Evolutionary conservation across 1,140 invertebrate genomes (phyloP).

Genomic region (Magallana ariakensis): DNA sequence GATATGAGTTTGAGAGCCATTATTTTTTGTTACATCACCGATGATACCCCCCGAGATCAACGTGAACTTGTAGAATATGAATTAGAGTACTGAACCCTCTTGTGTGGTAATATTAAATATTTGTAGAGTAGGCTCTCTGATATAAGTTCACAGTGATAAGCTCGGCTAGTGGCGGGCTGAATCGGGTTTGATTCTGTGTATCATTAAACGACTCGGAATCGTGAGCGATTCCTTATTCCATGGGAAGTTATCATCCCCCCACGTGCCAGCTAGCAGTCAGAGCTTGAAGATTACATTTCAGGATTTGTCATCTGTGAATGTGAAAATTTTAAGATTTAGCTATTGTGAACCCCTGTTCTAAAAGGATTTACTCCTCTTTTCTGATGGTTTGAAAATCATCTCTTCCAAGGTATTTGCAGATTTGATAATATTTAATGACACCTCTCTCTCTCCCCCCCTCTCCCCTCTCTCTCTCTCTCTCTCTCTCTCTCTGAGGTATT

Average conservation of each 20-base stretch:
- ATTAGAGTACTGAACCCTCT: not conserved
- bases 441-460: too few species aligned
- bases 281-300: not conserved
- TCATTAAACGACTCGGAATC: not conserved
- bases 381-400: too few species aligned
- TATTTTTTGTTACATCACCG: constrained; percentile 1
- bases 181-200: not conserved
- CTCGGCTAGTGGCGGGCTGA: not conserved
- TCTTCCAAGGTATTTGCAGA: too few species aligned
- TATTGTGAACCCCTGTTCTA: too few species aligned
- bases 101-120: constrained; percentile 32
- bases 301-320: not conserved
- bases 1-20: not conserved
- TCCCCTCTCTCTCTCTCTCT: constrained; percentile 5
- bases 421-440: too few species aligned
- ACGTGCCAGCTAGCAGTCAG: not conserved
- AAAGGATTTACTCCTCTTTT: too few species aligned
- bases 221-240: not conserved
- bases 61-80: constrained; percentile 5
- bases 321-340: too few species aligned
- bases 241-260: not conserved
- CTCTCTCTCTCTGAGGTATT: not conserved
- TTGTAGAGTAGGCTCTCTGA: not conserved
- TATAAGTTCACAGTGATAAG: constrained; percentile 8
- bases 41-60: constrained; percentile 12